Evolutionary conservation across 2,888 invertebrate species (phyloP), one percentile per base, ranked within the genome.

Genomic region (Meiosimyza platycephala): DNA sequence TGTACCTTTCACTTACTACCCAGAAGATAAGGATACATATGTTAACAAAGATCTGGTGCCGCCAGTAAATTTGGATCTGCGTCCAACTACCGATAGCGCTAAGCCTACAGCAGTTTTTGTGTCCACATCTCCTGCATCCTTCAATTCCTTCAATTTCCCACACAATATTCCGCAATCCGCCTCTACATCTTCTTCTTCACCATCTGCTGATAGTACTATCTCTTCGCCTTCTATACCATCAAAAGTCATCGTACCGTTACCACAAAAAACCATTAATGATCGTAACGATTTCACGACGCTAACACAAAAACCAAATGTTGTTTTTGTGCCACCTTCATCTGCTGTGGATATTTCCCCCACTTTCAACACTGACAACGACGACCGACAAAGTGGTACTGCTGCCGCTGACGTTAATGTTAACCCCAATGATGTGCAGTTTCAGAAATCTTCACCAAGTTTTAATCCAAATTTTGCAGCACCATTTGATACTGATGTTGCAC

Each of bases 391-490:
- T 64, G 62, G 65, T 28, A 13, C n/a, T 16, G 51, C 33, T 47
- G 55, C 54, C 51, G 72, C 72, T 64, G 68, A 69, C 71, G 54
- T 73, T 47, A 71, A 74, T 52, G 59, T 59, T 62, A 74, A 72
- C 50, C 67, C 55, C 50, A 68, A 74, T 22, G 66, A 54, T 22
- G 75, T 72, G 75, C 62, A 66, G 57, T 59, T 70, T 72, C 72
- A 67, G 69, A 71, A 75, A 16, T 76, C 68, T 75, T 77, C 76
- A 83, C 77, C 82, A 76, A 84, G 80, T 80, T 82, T 83, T 80
- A 79, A 81, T 76, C 79, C 79, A 72, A 75, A 82, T 85, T 82
- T 85, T 85, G 73, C 84, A 86, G 86, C 82, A 71, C 81, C 78
- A 63, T 80, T 85, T 50, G 85, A 84, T 54, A 71, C 79, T 50